Evolutionary conservation across 2,888 invertebrate species (phyloP), one percentile per base, ranked within the genome.

Genomic region (Idaea biselata): DNA sequence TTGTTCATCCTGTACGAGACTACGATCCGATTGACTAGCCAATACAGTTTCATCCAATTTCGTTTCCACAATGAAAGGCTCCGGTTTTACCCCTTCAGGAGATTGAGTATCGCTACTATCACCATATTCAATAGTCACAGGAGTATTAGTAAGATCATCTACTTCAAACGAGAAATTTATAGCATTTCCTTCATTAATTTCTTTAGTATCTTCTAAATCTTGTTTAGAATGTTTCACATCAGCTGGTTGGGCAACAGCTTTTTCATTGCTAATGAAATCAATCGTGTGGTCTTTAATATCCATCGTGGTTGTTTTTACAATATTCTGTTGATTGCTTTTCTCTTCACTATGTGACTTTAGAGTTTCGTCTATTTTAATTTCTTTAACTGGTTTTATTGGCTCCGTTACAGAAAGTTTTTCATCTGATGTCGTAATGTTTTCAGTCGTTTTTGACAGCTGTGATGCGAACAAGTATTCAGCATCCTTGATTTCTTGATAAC

Each of bases 401-500:
- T 64, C 16, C 5, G 16, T 60, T 60, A 63, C 57, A 18, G 64
- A 14, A 53, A 33, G 59, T 33, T 61, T n/a, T 56, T 17, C 6
- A 32, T 44, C 59, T 61, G 55, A 5, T 14, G 61, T 5, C 55
- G 60, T 31, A 18, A 31, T 16, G 53, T 63, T 33, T 56, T 64
- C 60, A 14, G 16, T 14, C 58, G 60, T 31, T 54, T 44, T 33
- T 3, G 7, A 7, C 17, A 16, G 60, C 17, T 55, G 61, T 56
- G 18, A 63, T 60, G 66, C 81, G 31, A 80, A 60, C 55, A 64
- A 18, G 63, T 55, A 62, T 73, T 84, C 83, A 63, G 82, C 83
- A 68, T 87, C 86, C 60, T 70, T 71, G 65, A 85, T 75, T 74
- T 84, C 83, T 18, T 82, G 73, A 66, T 87, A 84, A 64, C 66